Evolutionary conservation across 2,888 invertebrate species (phyloP).

Genomic region (Lacanobia oleracea): DNA sequence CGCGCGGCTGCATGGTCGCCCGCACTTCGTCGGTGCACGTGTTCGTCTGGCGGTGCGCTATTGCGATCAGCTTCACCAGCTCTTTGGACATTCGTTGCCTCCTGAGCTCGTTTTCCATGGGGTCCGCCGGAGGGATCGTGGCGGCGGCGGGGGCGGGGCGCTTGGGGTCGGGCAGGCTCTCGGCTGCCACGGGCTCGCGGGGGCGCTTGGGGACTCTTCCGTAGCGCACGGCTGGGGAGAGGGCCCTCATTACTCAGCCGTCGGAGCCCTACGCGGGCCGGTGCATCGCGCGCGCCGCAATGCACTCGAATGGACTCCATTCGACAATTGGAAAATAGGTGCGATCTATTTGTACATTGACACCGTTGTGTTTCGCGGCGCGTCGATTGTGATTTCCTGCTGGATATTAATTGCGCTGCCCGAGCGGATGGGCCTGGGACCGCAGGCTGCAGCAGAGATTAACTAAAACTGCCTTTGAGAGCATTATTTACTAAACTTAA

Average conservation of each 20-base stretch:
- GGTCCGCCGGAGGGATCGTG: conserved; percentile 60
- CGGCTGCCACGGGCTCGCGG: conserved; percentile 90
- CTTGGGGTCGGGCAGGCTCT: conserved; percentile 72
- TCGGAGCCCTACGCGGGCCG: conserved; percentile 48
- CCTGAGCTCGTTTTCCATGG: conserved; percentile 64
- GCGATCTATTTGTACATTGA: conserved; percentile 64
- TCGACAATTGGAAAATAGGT: conserved; percentile 81
- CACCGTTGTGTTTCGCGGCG: conserved; percentile 63
- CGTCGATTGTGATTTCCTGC: conserved; percentile 59
- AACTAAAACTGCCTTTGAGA: neutral
- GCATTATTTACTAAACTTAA: neutral
- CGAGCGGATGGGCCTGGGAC: conserved; percentile 34
- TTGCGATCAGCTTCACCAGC: conserved; percentile 87
- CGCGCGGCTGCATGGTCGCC: conserved; percentile 74
- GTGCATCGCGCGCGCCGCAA: conserved; percentile 69
- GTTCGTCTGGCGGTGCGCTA: conserved; percentile 96
- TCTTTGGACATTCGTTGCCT: conserved; percentile 74
- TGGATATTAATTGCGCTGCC: conserved; percentile 45
- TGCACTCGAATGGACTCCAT: conserved; percentile 68
- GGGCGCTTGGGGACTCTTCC: conserved; percentile 98
- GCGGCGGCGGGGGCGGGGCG: conserved; percentile 50
- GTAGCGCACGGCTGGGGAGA: conserved; percentile 96
- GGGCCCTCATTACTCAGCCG: conserved; percentile 39
- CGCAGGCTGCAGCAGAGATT: neutral
- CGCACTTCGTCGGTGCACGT: conserved; percentile 96